Percentiles rank a stretch among this genome's conserved stretches.
Evolutionary conservation across 2,113 vertebrate species (phyloP).

Genomic region (Acanthisitta chloris): DNA sequence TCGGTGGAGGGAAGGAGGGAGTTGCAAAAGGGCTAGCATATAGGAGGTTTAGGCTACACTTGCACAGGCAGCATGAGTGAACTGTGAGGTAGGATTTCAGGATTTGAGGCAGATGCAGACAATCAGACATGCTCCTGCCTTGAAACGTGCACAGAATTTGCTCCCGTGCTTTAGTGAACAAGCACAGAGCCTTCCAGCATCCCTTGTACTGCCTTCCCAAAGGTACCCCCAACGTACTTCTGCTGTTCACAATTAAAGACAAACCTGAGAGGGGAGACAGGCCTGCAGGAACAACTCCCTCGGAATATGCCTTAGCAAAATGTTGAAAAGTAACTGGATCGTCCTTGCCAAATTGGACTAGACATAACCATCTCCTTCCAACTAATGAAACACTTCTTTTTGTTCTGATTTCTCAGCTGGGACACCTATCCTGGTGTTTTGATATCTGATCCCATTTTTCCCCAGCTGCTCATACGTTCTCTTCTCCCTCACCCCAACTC

Average conservation of each 20-base stretch:
- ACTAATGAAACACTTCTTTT: constrained; percentile 8
- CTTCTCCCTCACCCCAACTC: neutral
- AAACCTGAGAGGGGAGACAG: neutral
- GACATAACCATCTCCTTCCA: neutral
- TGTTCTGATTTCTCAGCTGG: neutral
- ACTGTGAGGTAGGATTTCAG: neutral
- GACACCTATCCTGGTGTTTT: neutral
- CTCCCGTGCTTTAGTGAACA: neutral
- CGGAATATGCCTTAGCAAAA: neutral
- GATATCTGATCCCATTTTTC: neutral
- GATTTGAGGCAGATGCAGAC: neutral
- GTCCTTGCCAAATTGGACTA: neutral
- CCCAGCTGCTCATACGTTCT: neutral
- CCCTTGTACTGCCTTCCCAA: neutral
- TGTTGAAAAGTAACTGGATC: neutral
- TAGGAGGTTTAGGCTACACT: neutral
- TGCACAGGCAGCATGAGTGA: neutral
- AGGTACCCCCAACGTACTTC: neutral
- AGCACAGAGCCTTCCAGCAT: neutral
- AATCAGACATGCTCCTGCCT: neutral
- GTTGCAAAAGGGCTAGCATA: neutral
- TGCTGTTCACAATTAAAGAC: neutral
- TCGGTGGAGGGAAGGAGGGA: neutral
- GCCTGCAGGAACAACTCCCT: neutral
- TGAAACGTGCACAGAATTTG: neutral